These are phyloP conservation scores for Elgaria multicarinata DNA, from an alignment of 2,113 vertebrate genomes.

Conservation along the genomic window DNA sequence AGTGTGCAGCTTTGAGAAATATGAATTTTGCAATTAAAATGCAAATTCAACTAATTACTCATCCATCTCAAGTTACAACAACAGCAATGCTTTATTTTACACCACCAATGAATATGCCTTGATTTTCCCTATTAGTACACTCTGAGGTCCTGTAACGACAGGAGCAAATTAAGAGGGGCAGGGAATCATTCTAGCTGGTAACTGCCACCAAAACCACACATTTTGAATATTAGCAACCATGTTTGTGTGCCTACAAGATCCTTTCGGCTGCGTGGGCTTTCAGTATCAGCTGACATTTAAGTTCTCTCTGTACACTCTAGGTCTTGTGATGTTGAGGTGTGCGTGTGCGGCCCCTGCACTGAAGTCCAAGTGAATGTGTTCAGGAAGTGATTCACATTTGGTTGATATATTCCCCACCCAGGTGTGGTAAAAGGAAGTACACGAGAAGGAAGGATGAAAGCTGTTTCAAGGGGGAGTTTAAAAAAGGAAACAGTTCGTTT, in stretches of 20 bases:
- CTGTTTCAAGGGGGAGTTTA: constrained; percentile 6
- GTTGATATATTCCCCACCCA: neutral
- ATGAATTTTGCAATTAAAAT: too few relatives aligned
- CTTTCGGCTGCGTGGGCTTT: neutral
- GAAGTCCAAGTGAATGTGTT: neutral
- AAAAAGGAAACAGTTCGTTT: constrained; percentile 33
- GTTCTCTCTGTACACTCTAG: neutral
- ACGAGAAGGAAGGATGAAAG: neutral
- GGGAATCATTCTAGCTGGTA: neutral
- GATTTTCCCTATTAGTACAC: neutral
- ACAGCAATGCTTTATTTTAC: neutral
- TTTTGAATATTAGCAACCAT: constrained; percentile 9
- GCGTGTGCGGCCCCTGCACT: fast-evolving
- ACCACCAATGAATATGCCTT: neutral
- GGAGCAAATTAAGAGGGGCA: too few relatives aligned
- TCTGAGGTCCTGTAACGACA: neutral
- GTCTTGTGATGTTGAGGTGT: constrained; percentile 40
- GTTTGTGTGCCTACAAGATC: neutral
- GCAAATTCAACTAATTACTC: too few relatives aligned
- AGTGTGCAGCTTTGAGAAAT: too few relatives aligned
- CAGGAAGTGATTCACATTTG: constrained; percentile 23
- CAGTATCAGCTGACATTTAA: constrained; percentile 37
- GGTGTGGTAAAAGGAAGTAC: neutral
- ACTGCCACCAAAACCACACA: neutral
- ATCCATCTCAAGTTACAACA: neutral